Conservation (phyloP, 2,888 invertebrate species). For the Nomada flava region DNA sequence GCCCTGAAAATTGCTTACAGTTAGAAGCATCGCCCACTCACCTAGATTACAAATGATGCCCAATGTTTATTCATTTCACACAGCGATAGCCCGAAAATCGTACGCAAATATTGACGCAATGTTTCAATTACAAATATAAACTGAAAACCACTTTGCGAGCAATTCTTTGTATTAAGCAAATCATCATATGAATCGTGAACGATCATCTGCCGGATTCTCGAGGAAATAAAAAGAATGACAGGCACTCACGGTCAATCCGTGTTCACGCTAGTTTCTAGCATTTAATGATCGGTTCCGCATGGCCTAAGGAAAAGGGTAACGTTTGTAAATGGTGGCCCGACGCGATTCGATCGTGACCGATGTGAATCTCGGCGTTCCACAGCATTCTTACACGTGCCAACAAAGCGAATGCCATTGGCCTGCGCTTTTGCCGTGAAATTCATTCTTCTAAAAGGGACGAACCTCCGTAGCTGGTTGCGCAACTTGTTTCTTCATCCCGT, state of each 20-base stretch:
- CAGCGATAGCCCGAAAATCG: not conserved
- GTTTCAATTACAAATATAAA: no score
- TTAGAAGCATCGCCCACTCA: not conserved
- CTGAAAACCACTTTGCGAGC: not conserved
- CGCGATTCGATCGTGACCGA: conserved; percentile 54
- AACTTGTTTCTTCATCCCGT: conserved; percentile 21
- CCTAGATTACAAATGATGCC: not conserved
- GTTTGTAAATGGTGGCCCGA: conserved; percentile 46
- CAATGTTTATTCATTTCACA: not conserved
- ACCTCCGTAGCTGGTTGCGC: conserved; percentile 44
- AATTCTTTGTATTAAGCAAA: not conserved
- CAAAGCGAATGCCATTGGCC: conserved; percentile 76
- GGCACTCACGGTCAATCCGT: conserved; percentile 38
- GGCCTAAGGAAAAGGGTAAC: conserved; percentile 39
- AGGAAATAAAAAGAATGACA: conserved; percentile 27
- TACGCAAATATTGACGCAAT: no score
- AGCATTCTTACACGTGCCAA: conserved; percentile 76
- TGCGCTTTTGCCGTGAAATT: conserved; percentile 49
- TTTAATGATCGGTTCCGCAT: conserved; percentile 54
- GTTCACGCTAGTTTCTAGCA: conserved; percentile 18
- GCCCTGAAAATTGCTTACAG: not conserved
- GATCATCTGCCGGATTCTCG: conserved; percentile 3
- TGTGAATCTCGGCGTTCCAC: conserved; percentile 34
- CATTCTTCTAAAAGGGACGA: conserved; percentile 44
- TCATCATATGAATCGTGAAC: not conserved